Conservation (phyloP, 2,113 vertebrate genomes). For the Chloropsis cyanopogon region DNA sequence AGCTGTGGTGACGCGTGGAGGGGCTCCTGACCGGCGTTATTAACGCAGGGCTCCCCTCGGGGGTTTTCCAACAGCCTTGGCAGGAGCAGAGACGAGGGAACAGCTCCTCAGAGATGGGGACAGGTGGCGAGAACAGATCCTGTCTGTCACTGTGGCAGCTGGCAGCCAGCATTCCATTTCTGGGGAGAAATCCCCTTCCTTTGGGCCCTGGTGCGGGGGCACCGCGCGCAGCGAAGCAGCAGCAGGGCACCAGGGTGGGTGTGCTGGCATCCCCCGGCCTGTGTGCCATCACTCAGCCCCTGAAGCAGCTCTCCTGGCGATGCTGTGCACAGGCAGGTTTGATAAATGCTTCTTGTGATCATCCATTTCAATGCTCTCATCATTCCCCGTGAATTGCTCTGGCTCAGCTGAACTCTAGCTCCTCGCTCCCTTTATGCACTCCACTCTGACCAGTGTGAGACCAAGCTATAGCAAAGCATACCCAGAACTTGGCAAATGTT, state of each 20-base stretch:
- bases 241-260: not conserved
- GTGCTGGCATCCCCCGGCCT: not conserved
- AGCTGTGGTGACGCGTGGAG: not conserved
- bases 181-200: not conserved
- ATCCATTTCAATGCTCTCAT: not conserved
- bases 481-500: accelerated
- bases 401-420: not conserved
- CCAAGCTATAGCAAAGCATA: not conserved
- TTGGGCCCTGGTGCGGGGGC: not conserved
- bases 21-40: accelerated
- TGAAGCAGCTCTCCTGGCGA: not conserved
- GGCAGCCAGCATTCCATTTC: accelerated
- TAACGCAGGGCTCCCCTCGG: not conserved
- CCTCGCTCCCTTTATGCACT: accelerated
- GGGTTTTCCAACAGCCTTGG: not conserved
- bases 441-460: not conserved
- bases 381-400: not conserved
- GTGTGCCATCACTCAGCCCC: not conserved
- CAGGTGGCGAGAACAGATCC: not conserved
- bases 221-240: accelerated
- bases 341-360: not conserved
- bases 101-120: not conserved
- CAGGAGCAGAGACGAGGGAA: not conserved
- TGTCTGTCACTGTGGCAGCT: not conserved
- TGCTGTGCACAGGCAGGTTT: not conserved